Evolutionary conservation across 2,888 invertebrate genomes (phyloP).

Genomic region (Drosophila anomalata): DNA sequence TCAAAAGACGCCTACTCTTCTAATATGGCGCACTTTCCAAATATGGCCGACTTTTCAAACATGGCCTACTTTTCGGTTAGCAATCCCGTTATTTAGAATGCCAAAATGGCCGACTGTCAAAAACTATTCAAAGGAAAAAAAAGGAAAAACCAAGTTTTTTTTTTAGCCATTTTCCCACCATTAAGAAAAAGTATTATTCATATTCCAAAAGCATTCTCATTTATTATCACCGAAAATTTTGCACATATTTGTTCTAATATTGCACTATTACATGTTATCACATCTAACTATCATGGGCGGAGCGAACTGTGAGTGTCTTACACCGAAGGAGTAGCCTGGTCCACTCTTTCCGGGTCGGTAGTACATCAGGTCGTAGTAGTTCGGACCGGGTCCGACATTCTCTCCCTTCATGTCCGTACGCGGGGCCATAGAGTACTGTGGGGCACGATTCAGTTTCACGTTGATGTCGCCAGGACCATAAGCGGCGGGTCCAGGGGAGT

Average conservation of each 20-base stretch:
- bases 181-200: no score
- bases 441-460: conserved; percentile 62
- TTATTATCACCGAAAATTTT: conserved; percentile 36
- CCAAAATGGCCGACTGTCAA: no score
- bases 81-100: no score
- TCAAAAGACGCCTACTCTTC: no score
- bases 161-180: no score
- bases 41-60: no score
- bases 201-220: not conserved
- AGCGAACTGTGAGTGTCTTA: conserved; percentile 76
- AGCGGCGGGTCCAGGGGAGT: conserved; percentile 82
- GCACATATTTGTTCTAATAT: conserved; percentile 63
- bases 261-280: conserved; percentile 79
- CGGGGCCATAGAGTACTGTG: conserved; percentile 74
- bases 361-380: conserved; percentile 76
- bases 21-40: no score
- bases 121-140: no score
- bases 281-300: conserved; percentile 82
- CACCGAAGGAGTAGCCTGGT: conserved; percentile 80
- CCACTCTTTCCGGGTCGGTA: conserved; percentile 79
- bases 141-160: no score
- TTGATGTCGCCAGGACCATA: conserved; percentile 74
- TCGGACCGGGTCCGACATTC: conserved; percentile 75
- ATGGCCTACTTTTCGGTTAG: no score
- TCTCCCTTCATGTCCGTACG: conserved; percentile 35